Base-by-base conservation (phyloP, 2,113 vertebrate species). In the Rhineura floridana region DNA sequence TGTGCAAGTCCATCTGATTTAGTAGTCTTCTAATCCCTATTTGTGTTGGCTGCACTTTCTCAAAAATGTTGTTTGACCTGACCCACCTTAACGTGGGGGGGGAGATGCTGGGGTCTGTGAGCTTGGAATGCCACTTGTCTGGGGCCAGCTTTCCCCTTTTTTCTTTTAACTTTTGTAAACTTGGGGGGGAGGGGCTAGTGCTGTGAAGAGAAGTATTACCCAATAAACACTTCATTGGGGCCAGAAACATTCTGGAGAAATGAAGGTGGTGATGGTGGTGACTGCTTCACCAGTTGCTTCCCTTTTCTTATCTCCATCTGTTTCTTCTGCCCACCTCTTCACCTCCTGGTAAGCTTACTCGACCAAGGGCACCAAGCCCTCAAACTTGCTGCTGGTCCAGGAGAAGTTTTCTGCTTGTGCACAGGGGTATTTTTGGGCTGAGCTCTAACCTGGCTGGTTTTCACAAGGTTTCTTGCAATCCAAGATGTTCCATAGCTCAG, bases 361-460 rank as follows among this genome's bases (percentile, higher is more conserved):
- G 12, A 12, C 12, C 15, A 21, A 36, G 36, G 3, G n/a, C 36
- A 72, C 36, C 6, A 72, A 36, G 36, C 36, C 69, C 33, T 70
- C 69, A 70, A 39, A 36, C n/a, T 72, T 21, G 4, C n/a, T 72
- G 13, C 36, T 36, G n/a, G 70, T 15, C 13, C n/a, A 39, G 21
- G 39, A 7, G 28, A 25, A 75, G 33, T 0, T 83, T 91, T 21
- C 23, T 85, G 90, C 87, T 73, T 59, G 67, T 33, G 67, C 44
- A 73, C 59, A 87, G 46, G 48, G 70, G 23, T 44, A 23, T 84
- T 85, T 91, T 19, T 87, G 91, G 90, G 84, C 75, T 90, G 81
- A 25, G 70, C 81, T 76, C 46, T 72, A n/a, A n/a, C n/a, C n/a
- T n/a, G n/a, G n/a, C n/a, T n/a, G n/a, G n/a, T n/a, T n/a, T n/a